phyloP scores from a whole-genome alignment of 2,888 invertebrate genomes.

The Mechanitis mazaeus region DNA sequence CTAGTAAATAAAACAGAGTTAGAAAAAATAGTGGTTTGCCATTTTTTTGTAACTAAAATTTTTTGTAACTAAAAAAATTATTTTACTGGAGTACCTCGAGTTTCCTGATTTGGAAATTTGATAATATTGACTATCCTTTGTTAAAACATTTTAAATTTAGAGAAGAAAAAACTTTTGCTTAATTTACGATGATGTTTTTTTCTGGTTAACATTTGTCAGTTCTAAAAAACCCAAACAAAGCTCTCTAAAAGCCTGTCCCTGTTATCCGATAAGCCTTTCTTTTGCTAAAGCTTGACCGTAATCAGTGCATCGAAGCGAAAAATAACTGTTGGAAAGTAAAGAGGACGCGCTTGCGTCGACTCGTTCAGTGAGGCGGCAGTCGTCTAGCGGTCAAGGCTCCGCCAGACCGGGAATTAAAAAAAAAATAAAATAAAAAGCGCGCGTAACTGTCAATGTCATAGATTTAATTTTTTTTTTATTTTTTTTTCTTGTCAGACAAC shows the following conservation, averaged over 20 bases:
- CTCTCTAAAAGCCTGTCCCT: slow-evolving; percentile 35
- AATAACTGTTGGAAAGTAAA: slow-evolving; percentile 73
- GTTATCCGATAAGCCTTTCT: slow-evolving; percentile 46
- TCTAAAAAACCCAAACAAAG: slow-evolving; percentile 21
- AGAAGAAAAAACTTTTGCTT: slow-evolving; percentile 2
- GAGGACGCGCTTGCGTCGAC: slow-evolving; percentile 51
- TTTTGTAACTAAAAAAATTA: too few relatives aligned
- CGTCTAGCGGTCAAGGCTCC: slow-evolving; percentile 71
- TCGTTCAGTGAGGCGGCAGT: slow-evolving; percentile 64
- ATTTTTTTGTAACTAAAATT: too few relatives aligned
- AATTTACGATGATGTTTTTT: slow-evolving; percentile 1
- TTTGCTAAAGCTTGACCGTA: slow-evolving; percentile 53
- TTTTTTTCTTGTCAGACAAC: slow-evolving; percentile 27
- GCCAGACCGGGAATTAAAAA: slow-evolving; percentile 46
- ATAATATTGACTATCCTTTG: too few relatives aligned
- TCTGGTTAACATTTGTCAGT: slow-evolving; percentile 10
- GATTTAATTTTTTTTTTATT: slow-evolving; percentile 29
- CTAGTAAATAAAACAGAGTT: too few relatives aligned
- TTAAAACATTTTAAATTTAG: too few relatives aligned
- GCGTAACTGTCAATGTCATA: slow-evolving; percentile 51
- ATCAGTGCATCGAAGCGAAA: slow-evolving; percentile 71
- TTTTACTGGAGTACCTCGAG: too few relatives aligned
- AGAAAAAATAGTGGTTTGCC: too few relatives aligned
- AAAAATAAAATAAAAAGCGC: slow-evolving; percentile 56
- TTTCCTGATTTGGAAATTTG: too few relatives aligned